Evolutionary conservation across 2,888 invertebrate species (phyloP), one percentile per base, ranked within the genome.

Genomic region (Argynnis bischoffii): DNA sequence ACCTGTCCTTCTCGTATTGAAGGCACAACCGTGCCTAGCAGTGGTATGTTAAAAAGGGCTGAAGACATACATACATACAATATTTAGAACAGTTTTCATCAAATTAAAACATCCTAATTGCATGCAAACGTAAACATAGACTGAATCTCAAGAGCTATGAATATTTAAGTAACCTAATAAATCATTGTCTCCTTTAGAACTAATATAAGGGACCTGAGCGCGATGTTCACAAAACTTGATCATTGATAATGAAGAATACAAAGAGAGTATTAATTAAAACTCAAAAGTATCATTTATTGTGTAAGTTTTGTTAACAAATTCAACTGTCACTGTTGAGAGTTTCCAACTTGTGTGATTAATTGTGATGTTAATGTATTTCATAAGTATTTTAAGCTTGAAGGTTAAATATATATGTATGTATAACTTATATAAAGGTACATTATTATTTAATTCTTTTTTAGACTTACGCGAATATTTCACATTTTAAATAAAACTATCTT

Each of bases 81-180:
- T 11, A 26, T 26, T 26, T 3, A 41, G 8, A 41, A 41, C 11
- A 35, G 35, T 55, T 55, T 21, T 26, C 26, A 55, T 55, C 15
- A 15, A 41, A 35, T 53, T 31, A 53, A 63, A 51, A 46, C 11
- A 14, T 15, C n/a, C 18, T 35, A n/a, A 55, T n/a, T 54, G 46
- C 16, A 21, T 26, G 14, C 26, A 8, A 35, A 48, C 6, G 35
- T 15, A 61, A 60, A 51, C 51, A 55, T 64, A 41, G 35, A 41
- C 11, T 11, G 35, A 41, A 67, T 70, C 71, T 64, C 55, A 55
- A 51, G 74, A 47, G 74, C 77, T 77, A 83, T 81, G 78, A 82
- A 81, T 82, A 83, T 86, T 85, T 81, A 81, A 76, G 75, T 74
- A 74, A 76, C 77, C 74, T 81, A 81, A 83, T 83, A 82, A 82